These are phyloP conservation scores for Nebria ingens DNA, from an alignment of 1,140 invertebrate genomes.

Conservation along the genomic window DNA sequence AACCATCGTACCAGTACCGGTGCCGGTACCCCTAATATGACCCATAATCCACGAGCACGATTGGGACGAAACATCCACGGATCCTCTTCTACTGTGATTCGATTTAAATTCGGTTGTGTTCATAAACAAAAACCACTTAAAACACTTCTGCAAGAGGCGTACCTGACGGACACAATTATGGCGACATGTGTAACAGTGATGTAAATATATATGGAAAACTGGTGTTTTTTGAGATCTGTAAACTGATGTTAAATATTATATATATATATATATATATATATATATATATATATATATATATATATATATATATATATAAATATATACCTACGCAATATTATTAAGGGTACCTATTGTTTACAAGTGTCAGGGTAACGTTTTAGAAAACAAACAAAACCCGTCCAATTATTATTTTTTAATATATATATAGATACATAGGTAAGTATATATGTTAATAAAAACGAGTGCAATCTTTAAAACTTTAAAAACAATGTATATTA, in stretches of 20 bases:
- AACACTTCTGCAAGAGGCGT: no score
- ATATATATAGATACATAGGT: neutral
- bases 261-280: no score
- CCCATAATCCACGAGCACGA: neutral
- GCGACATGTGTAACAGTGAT: neutral
- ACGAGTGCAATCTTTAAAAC: constrained; percentile 1
- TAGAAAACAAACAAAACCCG: no score
- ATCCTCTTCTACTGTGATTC: neutral
- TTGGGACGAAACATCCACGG: neutral
- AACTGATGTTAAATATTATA: neutral
- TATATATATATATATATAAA: neutral
- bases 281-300: neutral
- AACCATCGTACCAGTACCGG: neutral
- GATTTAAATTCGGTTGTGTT: neutral
- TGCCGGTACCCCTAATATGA: neutral
- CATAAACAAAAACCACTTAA: neutral
- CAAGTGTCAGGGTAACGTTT: no score
- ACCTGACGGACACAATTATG: no score
- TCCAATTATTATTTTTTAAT: neutral
- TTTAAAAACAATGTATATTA: neutral
- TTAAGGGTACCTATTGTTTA: no score
- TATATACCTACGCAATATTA: neutral
- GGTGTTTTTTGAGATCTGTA: neutral
- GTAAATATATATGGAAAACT: neutral
- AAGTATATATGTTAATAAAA: neutral